These are phyloP conservation scores for Meganola albula DNA, from an alignment of 2,888 invertebrate genomes.

Conservation along the genomic window DNA sequence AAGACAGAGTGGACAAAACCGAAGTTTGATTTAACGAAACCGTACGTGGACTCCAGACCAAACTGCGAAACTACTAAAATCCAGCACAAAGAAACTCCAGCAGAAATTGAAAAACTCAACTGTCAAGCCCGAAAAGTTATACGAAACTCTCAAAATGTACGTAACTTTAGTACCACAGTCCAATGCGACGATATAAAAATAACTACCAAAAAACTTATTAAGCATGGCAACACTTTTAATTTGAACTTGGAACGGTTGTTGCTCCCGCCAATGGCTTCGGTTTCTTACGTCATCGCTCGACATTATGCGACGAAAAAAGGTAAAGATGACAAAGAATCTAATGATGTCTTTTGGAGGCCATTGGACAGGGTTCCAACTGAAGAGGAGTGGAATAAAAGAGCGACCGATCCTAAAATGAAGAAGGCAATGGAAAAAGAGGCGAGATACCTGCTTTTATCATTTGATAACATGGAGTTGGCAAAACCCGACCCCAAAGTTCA, in stretches of 20 bases:
- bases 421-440: conserved; percentile 2
- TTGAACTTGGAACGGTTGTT: conserved; percentile 19
- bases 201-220: too few relatives aligned
- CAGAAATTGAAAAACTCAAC: too few relatives aligned
- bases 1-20: conserved; percentile 28
- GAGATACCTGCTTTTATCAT: conserved; percentile 14
- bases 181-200: too few relatives aligned
- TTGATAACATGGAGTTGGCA: not conserved
- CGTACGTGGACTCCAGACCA: conserved; percentile 9
- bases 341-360: conserved; percentile 9
- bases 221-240: conserved; percentile 1
- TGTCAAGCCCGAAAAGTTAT: too few relatives aligned
- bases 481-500: not conserved
- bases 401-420: not conserved
- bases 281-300: conserved; percentile 13
- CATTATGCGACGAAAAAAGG: not conserved
- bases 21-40: conserved; percentile 17
- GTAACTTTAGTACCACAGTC: too few relatives aligned
- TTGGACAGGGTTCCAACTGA: conserved; percentile 3
- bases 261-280: conserved; percentile 17
- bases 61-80: not conserved
- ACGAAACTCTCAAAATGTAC: too few relatives aligned
- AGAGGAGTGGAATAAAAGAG: not conserved
- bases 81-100: too few relatives aligned
- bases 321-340: not conserved